Percentiles rank a stretch among this genome's conserved stretches.
These are phyloP conservation scores for Cheilinus undulatus DNA, from an alignment of 2,113 vertebrate genomes.

Conservation along the genomic window DNA sequence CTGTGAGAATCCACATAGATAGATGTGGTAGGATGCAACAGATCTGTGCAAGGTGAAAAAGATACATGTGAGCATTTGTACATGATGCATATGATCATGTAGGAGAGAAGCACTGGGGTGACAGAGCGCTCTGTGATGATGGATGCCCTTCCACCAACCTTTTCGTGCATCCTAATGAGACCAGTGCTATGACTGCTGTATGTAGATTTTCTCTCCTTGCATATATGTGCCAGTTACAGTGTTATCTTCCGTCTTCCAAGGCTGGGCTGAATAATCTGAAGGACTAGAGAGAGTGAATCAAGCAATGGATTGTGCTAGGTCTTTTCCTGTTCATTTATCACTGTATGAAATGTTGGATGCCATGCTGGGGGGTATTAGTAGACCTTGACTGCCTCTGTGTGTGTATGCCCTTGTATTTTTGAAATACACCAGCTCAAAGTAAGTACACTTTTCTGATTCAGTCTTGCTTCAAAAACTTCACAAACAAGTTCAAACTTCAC, in stretches of 20 bases:
- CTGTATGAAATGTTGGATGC: constrained; percentile 48
- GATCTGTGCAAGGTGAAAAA: constrained; percentile 40
- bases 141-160: constrained; percentile 53
- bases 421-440: neutral
- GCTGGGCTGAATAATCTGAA: constrained; percentile 46
- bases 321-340: constrained; percentile 74
- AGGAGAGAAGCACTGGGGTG: constrained; percentile 32
- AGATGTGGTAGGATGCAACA: constrained; percentile 45
- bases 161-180: constrained; percentile 57
- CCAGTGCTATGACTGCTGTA: constrained; percentile 23
- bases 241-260: constrained; percentile 11
- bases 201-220: constrained; percentile 48
- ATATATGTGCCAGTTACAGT: constrained; percentile 52
- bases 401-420: constrained; percentile 6
- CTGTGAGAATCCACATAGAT: constrained; percentile 22
- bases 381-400: constrained; percentile 55
- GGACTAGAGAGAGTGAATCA: constrained; percentile 44
- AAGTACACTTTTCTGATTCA: constrained; percentile 7
- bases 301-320: constrained; percentile 41
- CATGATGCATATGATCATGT: constrained; percentile 37
- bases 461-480: constrained; percentile 11
- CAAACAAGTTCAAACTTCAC: neutral
- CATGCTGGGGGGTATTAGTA: constrained; percentile 62
- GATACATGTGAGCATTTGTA: constrained; percentile 45
- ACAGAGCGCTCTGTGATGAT: constrained; percentile 55